These are phyloP conservation scores for Bothrops jararaca DNA, from an alignment of 2,113 vertebrate genomes.

Conservation along the genomic window DNA sequence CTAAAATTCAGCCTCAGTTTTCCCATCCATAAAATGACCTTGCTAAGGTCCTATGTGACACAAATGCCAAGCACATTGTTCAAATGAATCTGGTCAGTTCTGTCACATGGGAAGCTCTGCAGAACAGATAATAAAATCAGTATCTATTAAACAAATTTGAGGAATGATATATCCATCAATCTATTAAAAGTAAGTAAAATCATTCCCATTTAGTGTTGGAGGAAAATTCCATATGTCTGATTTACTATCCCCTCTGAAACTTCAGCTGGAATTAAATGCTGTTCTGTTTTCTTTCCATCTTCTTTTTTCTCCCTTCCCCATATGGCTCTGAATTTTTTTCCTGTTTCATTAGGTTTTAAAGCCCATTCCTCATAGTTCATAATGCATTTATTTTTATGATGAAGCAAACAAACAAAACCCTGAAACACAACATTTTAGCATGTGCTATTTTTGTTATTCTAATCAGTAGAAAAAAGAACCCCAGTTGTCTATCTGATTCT, in stretches of 20 bases:
- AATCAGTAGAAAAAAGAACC: conserved; percentile 69
- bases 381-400: conserved; percentile 76
- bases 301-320: conserved; percentile 67
- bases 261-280: conserved; percentile 69
- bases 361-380: conserved; percentile 74
- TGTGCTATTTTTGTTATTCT: conserved; percentile 82
- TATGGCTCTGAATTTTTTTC: conserved; percentile 77
- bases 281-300: conserved; percentile 54
- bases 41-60: not conserved
- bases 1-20: not conserved
- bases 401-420: conserved; percentile 56
- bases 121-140: not conserved
- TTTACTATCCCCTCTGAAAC: conserved; percentile 58
- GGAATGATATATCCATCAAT: conserved; percentile 31
- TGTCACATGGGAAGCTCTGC: not conserved
- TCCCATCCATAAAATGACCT: not conserved
- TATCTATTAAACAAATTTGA: conserved; percentile 53
- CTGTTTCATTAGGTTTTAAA: conserved; percentile 77
- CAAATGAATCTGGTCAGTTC: not conserved
- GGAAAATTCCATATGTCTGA: conserved; percentile 62
- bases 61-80: not conserved
- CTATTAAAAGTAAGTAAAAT: conserved; percentile 66
- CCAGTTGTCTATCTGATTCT: conserved; percentile 74
- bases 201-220: conserved; percentile 62
- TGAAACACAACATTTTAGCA: conserved; percentile 65